These are phyloP conservation scores for Drosophila sechellia DNA, from an alignment of 1,140 invertebrate species.

Conservation along the genomic window DNA sequence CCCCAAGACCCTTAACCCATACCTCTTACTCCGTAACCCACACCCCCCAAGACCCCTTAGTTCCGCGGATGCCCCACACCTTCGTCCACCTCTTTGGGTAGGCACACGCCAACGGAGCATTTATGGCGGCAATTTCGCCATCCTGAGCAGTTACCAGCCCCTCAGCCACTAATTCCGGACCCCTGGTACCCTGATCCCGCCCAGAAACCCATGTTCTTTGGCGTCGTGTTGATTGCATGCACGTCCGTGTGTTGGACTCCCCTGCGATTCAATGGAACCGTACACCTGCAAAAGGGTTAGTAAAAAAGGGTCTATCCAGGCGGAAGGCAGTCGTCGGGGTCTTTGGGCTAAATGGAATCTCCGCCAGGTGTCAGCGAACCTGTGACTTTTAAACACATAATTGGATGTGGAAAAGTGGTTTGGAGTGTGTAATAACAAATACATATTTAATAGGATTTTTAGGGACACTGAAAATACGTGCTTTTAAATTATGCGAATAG, in stretches of 20 bases:
- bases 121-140: constrained; percentile 72
- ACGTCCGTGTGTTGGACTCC: constrained; percentile 52
- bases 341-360: neutral
- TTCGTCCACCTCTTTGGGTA: neutral
- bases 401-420: too few relatives aligned
- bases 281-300: neutral
- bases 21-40: too few relatives aligned
- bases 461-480: too few relatives aligned
- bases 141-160: constrained; percentile 52
- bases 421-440: too few relatives aligned
- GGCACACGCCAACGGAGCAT: constrained; percentile 60
- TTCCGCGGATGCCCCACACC: too few relatives aligned
- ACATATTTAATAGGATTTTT: too few relatives aligned
- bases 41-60: too few relatives aligned
- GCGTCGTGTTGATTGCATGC: constrained; percentile 62
- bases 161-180: constrained; percentile 52
- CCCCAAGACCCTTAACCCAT: neutral
- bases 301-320: neutral
- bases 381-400: neutral
- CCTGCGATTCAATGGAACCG: neutral
- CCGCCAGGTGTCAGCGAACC: constrained; percentile 17
- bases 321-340: neutral
- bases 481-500: too few relatives aligned
- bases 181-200: neutral
- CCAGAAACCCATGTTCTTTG: constrained; percentile 10